phyloP scores from a whole-genome alignment of 2,797 vertebrate genomes.

The Enteromius argenteus region DNA sequence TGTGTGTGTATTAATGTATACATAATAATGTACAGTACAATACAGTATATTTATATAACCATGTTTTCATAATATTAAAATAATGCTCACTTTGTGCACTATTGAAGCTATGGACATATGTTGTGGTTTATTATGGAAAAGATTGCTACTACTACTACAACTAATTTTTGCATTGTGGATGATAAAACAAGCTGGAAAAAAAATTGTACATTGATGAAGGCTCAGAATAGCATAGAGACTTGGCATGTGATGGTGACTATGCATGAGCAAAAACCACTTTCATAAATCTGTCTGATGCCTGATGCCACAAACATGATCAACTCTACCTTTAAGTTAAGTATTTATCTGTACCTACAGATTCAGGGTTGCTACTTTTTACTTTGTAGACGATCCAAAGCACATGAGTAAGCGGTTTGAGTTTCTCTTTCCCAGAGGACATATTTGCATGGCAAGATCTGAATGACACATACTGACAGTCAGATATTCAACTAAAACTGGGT shows the following conservation, averaged over 20 bases:
- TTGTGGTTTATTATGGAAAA: neutral
- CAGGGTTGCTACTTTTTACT: slow-evolving; percentile 43
- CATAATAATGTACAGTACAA: no score
- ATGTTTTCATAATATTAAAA: neutral
- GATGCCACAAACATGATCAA: neutral
- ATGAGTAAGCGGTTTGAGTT: slow-evolving; percentile 66
- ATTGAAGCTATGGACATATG: neutral
- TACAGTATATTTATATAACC: no score
- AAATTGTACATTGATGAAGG: neutral
- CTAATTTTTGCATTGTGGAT: neutral
- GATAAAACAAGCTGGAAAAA: neutral
- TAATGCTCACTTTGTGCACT: neutral
- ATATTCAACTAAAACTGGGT: slow-evolving; percentile 13
- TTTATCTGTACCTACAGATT: slow-evolving; percentile 38
- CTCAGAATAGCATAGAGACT: no score
- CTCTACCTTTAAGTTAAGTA: neutral
- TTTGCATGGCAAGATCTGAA: slow-evolving; percentile 69
- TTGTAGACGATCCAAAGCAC: slow-evolving; percentile 38
- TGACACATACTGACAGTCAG: slow-evolving; percentile 67
- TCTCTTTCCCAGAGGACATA: slow-evolving; percentile 61
- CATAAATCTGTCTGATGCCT: neutral
- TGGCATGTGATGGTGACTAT: neutral
- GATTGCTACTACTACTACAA: neutral
- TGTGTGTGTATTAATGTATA: no score
- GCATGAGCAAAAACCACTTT: neutral